phyloP scores from a whole-genome alignment of 2,113 vertebrate genomes.

The Clarias gariepinus region DNA sequence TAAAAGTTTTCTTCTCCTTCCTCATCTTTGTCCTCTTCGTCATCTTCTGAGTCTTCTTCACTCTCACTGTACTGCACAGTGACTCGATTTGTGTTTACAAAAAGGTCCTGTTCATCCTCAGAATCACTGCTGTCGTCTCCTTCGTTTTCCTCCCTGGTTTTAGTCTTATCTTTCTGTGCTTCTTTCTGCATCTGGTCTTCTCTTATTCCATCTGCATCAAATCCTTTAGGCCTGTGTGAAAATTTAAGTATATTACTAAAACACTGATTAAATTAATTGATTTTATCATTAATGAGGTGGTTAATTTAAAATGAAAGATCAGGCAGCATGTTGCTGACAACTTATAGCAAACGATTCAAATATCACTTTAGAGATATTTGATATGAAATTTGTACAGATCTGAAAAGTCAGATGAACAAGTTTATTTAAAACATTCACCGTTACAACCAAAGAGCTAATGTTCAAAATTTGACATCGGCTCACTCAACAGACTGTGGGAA shows the following conservation, averaged over 20 bases:
- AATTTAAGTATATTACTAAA: slow-evolving; percentile 1
- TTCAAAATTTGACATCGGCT: too few species aligned
- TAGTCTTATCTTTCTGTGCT: slow-evolving; percentile 35
- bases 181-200: slow-evolving; percentile 47
- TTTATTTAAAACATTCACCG: too few species aligned
- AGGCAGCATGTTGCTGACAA: too few species aligned
- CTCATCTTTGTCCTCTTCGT: slow-evolving; percentile 40
- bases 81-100: slow-evolving; percentile 86
- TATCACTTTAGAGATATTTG: too few species aligned
- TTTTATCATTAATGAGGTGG: too few species aligned
- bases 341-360: too few species aligned
- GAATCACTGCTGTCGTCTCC: slow-evolving; percentile 64
- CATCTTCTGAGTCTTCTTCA: slow-evolving; percentile 72
- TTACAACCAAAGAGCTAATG: too few species aligned
- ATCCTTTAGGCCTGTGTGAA: slow-evolving; percentile 67
- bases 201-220: slow-evolving; percentile 46
- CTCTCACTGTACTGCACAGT: slow-evolving; percentile 81
- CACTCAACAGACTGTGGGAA: too few species aligned
- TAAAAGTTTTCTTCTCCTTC: neutral
- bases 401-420: too few species aligned
- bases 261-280: neutral
- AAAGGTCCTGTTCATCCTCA: slow-evolving; percentile 81
- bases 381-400: too few species aligned
- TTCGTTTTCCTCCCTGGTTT: slow-evolving; percentile 40
- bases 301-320: too few species aligned